Evolutionary conservation across 2,113 vertebrate species (phyloP).

Genomic region (Eptesicus fuscus): DNA sequence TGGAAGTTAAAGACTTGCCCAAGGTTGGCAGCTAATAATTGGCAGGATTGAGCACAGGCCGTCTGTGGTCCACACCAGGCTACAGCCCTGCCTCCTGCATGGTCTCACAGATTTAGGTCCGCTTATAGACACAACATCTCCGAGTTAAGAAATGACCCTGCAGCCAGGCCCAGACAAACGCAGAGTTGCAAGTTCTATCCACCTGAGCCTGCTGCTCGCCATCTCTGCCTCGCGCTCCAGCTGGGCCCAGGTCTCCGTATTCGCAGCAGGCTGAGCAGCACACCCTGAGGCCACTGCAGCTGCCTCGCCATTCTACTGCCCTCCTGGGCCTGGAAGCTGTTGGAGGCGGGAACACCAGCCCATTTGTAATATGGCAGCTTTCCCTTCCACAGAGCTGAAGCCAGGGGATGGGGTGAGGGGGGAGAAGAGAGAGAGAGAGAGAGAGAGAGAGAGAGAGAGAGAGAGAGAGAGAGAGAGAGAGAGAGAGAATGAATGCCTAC

Average conservation of each 20-base stretch:
- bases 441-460: neutral
- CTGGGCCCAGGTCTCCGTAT: neutral
- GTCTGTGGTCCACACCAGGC: fast-evolving
- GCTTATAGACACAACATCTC: fast-evolving
- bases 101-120: neutral
- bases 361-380: neutral
- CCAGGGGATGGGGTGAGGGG: neutral
- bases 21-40: fast-evolving
- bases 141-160: neutral
- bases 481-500: neutral
- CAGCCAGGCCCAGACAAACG: neutral
- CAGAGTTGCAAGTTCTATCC: fast-evolving
- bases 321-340: neutral
- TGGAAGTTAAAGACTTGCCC: neutral
- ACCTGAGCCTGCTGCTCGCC: fast-evolving
- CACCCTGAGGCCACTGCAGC: neutral
- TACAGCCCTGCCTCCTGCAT: fast-evolving
- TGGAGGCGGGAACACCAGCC: neutral
- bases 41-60: fast-evolving
- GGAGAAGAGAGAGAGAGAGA: neutral
- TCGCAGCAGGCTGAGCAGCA: neutral
- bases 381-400: neutral
- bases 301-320: neutral
- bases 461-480: neutral
- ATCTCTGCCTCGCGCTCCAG: neutral